Evolutionary conservation across 2,797 vertebrate species (phyloP), one percentile per base, ranked within the genome.

Genomic region (Spinus olivaceus): DNA sequence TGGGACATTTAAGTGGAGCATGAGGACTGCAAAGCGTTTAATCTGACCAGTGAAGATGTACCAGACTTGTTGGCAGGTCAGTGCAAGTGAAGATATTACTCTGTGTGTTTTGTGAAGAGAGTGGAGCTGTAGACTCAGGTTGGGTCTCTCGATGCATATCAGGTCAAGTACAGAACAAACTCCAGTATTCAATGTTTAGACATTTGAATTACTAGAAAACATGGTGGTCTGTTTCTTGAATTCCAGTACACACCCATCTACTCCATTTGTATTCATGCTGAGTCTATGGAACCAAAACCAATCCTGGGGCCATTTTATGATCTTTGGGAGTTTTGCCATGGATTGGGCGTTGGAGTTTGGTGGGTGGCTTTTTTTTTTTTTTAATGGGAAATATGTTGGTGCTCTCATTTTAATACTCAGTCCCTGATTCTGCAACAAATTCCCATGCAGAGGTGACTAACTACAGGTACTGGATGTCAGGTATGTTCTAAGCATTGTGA

Each of bases 1-100:
- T 95, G 41, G 88, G 53, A 92, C 46, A 8, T 69, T 90, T 86
- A 95, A 92, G 37, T 88, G 76, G 87, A 89, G 35, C 60, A 65
- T 6, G 16, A 49, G 46, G 30, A 56, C 39, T 86, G 44, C 13
- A 88, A 83, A 86, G 2, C 5, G 32, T 69, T 91, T 80, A 7
- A 30, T 85, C 50, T 94, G 76, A 78, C 85, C 69, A 39, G 7
- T 28, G 44, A 79, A 72, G 32, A 33, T 72, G 50, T 66, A 84
- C 32, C 9, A 6, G 28, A 32, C 67, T 57, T 14, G 12, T 64
- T 1, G 2, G 27, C 46, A 51, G 46, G 54, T 86, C 67, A 74
- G 14, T 20, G 30, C 41, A 67, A 49, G 46, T 35, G 57, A 53
- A 78, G 76, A 9, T 53, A 33, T 12, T 80, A 8, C 39, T 25